These are phyloP conservation scores for Oreohelix idahoensis DNA, from an alignment of 1,140 invertebrate species.

Conservation along the genomic window DNA sequence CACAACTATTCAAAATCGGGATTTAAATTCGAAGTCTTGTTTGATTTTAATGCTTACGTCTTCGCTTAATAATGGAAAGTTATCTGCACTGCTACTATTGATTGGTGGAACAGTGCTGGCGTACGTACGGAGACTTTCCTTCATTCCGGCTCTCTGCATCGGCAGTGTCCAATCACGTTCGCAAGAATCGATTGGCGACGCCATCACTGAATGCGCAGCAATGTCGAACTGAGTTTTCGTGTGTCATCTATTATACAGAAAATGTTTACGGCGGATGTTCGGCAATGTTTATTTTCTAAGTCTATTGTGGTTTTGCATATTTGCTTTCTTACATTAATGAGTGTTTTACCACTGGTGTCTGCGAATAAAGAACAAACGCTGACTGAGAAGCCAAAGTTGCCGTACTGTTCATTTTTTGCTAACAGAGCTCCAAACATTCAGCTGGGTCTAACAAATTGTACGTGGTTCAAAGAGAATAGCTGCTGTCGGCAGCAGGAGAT, in stretches of 20 bases:
- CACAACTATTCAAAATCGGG: no score
- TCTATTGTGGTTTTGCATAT: neutral
- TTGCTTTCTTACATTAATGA: neutral
- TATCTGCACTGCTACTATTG: no score
- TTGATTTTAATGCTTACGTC: no score
- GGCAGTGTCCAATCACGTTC: no score
- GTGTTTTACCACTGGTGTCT: neutral
- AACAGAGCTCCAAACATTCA: slow-evolving; percentile 72
- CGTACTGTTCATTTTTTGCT: slow-evolving; percentile 73
- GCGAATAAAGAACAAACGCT: neutral
- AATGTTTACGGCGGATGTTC: neutral
- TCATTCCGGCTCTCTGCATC: no score
- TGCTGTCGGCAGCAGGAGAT: slow-evolving; percentile 73
- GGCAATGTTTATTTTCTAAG: neutral
- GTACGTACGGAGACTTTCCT: no score
- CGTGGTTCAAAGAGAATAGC: slow-evolving; percentile 72
- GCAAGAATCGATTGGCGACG: neutral
- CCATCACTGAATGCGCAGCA: no score
- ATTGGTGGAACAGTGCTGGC: no score
- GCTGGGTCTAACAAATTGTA: slow-evolving; percentile 71
- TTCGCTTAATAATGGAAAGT: no score
- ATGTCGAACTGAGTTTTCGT: neutral
- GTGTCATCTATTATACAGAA: neutral
- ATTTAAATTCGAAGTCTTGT: no score
- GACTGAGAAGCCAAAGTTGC: neutral